Base-by-base conservation (phyloP, 2,888 invertebrate genomes). In the Syrphus vitripennis region DNA sequence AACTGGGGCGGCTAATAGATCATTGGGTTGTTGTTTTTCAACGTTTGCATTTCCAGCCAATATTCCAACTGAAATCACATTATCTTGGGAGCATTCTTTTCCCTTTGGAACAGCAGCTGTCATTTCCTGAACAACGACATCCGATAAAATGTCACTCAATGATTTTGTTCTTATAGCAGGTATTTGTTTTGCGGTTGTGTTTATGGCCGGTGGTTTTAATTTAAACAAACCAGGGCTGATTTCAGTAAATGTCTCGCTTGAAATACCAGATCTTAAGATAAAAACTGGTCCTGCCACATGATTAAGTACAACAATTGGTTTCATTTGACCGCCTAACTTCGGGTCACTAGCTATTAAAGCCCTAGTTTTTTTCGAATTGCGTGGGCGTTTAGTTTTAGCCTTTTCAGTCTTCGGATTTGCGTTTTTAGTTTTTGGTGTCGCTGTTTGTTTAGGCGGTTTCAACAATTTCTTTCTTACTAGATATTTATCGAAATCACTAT, bases 401-500 rank as follows among this genome's bases (percentile, higher is more conserved):
- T 63, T 63, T 45, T 40, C 37, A 57, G n/a, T 37, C 12, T 48
- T 59, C 12, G 34, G 45, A n/a, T 3, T 14, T n/a, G 3, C 4
- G 14, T 21, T 34, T 37, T 59, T 42, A 63, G 24, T 16, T 63
- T 40, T 42, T 63, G 42, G 16, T 26, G 40, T 10, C 16, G 63
- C 26, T 29, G 10, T 10, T 16, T 6, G 24, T 26, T 26, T 63
- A 12, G 29, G 3, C 19, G 65, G 16, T 37, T 65, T 65, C 29
- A 31, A 19, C 14, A 65, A 21, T 21, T 67, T 67, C n/a, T 67
- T 50, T 2, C 48, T 34, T 37, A n/a, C 34, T 10, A 84, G 53
- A 55, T 84, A 84, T 42, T 59, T 81, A 40, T 84, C 84, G 26
- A 84, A 84, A 16, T 77, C 76, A 40, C 81, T 76, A 16, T 59